Evolutionary conservation across 2,113 vertebrate species (phyloP).

Genomic region (Accipiter cooperii): DNA sequence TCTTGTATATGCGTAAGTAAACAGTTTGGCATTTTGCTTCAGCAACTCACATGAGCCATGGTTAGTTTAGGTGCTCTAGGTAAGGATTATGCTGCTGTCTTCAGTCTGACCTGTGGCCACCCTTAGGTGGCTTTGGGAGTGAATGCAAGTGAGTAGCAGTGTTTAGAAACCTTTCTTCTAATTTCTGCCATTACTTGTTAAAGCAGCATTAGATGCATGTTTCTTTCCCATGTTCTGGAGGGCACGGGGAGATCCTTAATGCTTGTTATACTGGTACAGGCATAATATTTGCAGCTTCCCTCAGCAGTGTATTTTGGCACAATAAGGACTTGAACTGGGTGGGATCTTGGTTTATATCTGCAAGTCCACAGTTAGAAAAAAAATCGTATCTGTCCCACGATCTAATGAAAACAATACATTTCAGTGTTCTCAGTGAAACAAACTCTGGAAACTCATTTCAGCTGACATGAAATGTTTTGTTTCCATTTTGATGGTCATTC

Average conservation of each 20-base stretch:
- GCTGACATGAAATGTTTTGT: background rate
- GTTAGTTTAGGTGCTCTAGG: background rate
- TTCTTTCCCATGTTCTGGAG: background rate
- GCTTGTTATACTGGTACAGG: background rate
- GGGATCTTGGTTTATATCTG: background rate
- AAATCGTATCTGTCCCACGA: background rate
- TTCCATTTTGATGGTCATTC: background rate
- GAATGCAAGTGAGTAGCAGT: fast-evolving
- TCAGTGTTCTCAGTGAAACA: background rate
- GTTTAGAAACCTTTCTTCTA: background rate
- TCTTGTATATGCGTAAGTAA: background rate
- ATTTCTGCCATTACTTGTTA: background rate
- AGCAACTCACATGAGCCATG: background rate
- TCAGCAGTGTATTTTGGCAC: background rate
- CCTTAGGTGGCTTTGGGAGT: background rate
- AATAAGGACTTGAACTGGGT: background rate
- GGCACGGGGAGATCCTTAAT: background rate
- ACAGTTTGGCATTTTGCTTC: background rate
- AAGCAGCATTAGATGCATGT: background rate
- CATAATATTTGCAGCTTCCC: background rate
- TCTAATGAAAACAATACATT: slow-evolving; percentile 15
- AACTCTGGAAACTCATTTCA: background rate
- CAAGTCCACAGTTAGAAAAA: background rate
- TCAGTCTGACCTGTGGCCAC: background rate
- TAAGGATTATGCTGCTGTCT: background rate